Percentiles rank a stretch among this genome's conserved stretches.
These are phyloP conservation scores for Amitus sp. DNA, from an alignment of 2,888 invertebrate species.

Conservation along the genomic window DNA sequence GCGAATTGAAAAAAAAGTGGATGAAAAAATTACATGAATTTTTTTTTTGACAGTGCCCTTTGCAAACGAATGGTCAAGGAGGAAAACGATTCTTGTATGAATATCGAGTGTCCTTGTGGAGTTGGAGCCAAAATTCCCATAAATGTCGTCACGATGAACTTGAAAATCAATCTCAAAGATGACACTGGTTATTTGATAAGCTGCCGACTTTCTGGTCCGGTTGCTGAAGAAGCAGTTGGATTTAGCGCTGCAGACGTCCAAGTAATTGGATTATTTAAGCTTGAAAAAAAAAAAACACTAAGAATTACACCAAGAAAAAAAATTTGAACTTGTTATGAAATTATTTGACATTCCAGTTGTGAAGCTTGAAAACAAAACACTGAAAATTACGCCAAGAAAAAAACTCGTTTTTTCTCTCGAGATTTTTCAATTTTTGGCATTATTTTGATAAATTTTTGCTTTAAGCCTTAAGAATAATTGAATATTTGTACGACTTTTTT, in stretches of 20 bases:
- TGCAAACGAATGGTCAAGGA: conserved; percentile 52
- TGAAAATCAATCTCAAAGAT: conserved; percentile 59
- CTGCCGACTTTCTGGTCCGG: conserved; percentile 53
- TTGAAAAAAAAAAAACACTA: too few relatives aligned
- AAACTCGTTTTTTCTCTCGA: too few relatives aligned
- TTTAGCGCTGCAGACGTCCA: conserved; percentile 50
- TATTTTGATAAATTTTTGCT: conserved; percentile 5
- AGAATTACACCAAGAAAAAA: too few relatives aligned
- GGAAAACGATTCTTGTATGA: conserved; percentile 60
- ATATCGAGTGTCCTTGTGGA: conserved; percentile 60
- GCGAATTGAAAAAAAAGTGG: background rate
- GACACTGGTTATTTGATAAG: conserved; percentile 61
- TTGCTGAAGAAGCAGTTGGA: conserved; percentile 54
- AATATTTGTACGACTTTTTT: conserved; percentile 12
- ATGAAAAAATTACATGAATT: too few relatives aligned
- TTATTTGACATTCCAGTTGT: too few relatives aligned
- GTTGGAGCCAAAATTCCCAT: conserved; percentile 53
- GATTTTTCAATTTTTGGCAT: conserved; percentile 1
- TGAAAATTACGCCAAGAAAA: too few relatives aligned
- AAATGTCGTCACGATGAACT: conserved; percentile 49
- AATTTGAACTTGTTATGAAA: too few relatives aligned
- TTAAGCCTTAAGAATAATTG: too few relatives aligned
- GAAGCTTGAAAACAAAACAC: too few relatives aligned
- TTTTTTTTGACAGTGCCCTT: conserved; percentile 50
- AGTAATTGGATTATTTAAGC: conserved; percentile 44